These are phyloP conservation scores for Leucophenga montana DNA, from an alignment of 2,888 invertebrate genomes.

Conservation along the genomic window DNA sequence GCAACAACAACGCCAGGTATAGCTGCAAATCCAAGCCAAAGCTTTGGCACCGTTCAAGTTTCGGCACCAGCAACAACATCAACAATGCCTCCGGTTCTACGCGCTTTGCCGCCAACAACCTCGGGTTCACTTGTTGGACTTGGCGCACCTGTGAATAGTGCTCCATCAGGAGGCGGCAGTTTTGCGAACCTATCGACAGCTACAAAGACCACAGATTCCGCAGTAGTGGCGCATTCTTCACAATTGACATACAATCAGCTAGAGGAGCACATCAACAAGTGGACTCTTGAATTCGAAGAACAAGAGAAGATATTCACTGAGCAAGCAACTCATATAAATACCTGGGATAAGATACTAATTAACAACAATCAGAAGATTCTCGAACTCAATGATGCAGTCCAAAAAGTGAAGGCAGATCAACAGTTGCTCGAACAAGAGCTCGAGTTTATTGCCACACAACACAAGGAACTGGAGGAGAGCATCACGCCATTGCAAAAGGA, in stretches of 20 bases:
- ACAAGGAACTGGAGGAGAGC: constrained; percentile 91
- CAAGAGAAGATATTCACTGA: constrained; percentile 94
- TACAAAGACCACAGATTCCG: constrained; percentile 64
- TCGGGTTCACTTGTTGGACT: constrained; percentile 22
- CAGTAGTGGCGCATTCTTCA: constrained; percentile 72
- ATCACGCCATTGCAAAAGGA: constrained; percentile 90
- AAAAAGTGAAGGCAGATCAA: constrained; percentile 90
- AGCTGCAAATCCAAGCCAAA: too few relatives aligned
- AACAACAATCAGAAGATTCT: constrained; percentile 95
- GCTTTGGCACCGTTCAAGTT: too few relatives aligned
- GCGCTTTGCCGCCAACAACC: constrained; percentile 17
- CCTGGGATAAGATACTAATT: constrained; percentile 93
- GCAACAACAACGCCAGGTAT: too few relatives aligned
- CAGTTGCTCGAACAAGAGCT: constrained; percentile 92
- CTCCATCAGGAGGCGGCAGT: constrained; percentile 43
- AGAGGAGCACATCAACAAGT: constrained; percentile 94
- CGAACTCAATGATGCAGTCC: constrained; percentile 88
- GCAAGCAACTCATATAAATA: constrained; percentile 95
- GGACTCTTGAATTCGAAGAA: constrained; percentile 92
- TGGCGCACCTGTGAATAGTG: background rate
- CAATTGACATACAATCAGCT: constrained; percentile 87
- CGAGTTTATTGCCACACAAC: constrained; percentile 93
- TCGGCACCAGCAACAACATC: too few relatives aligned
- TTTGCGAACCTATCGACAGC: constrained; percentile 63
- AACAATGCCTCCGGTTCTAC: too few relatives aligned